phyloP scores from a whole-genome alignment of 53 echinoderm and acorn worm genomes.

The Patiria pectinifera region DNA sequence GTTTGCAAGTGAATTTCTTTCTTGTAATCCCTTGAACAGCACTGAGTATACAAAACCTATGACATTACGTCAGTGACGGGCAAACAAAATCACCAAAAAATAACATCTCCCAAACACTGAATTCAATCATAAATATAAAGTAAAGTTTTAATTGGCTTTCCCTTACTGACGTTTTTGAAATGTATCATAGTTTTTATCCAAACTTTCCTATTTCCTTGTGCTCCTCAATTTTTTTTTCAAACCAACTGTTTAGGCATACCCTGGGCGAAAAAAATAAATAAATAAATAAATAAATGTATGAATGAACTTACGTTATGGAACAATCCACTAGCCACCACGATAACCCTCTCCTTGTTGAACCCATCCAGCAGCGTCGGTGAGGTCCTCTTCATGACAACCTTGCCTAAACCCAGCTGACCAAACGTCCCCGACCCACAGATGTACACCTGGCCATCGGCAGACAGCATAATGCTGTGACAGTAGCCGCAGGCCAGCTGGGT shows the following conservation, averaged over 20 bases:
- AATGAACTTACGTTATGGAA: conserved; percentile 84
- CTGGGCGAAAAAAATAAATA: background rate
- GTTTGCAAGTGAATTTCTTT: too few relatives aligned
- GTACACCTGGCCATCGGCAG: conserved; percentile 84
- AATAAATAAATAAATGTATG: too few relatives aligned
- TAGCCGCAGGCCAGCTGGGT: conserved; percentile 80
- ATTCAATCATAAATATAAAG: too few relatives aligned
- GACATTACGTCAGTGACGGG: too few relatives aligned
- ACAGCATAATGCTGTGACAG: conserved; percentile 83
- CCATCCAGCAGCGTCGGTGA: conserved; percentile 64
- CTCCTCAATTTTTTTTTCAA: background rate
- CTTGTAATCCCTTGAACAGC: too few relatives aligned
- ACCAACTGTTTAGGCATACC: background rate
- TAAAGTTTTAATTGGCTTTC: too few relatives aligned
- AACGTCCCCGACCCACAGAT: conserved; percentile 86
- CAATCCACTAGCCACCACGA: conserved; percentile 78
- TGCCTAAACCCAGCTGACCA: conserved; percentile 89
- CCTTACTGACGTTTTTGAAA: too few relatives aligned
- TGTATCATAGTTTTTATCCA: background rate
- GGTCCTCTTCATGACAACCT: conserved; percentile 65
- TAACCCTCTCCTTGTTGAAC: conserved; percentile 66
- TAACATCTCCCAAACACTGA: too few relatives aligned
- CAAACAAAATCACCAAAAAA: too few relatives aligned
- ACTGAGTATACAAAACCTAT: too few relatives aligned
- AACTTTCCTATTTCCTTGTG: background rate